These are phyloP conservation scores for Thunnus albacares DNA, from an alignment of 2,797 vertebrate genomes.

Conservation along the genomic window DNA sequence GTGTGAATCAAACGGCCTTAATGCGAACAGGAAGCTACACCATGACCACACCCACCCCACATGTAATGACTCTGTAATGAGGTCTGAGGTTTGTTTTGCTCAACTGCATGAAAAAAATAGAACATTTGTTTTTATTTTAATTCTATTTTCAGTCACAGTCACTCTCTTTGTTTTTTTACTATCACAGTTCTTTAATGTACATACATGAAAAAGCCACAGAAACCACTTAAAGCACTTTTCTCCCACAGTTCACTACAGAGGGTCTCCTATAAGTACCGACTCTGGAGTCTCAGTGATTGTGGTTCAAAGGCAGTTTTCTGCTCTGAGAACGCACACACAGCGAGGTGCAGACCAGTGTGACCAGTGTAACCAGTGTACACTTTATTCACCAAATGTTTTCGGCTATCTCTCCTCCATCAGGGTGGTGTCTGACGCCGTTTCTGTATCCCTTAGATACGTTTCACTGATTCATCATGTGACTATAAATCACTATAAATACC, in stretches of 20 bases:
- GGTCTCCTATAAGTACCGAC: neutral
- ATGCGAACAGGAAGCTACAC: neutral
- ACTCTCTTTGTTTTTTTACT: neutral
- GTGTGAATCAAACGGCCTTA: slow-evolving; percentile 5
- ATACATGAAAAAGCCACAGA: neutral
- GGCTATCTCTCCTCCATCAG: no score
- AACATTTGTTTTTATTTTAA: neutral
- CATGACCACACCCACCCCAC: neutral
- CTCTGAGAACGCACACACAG: no score
- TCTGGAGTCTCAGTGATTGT: neutral
- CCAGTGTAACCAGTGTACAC: no score
- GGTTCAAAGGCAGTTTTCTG: no score
- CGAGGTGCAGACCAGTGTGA: no score
- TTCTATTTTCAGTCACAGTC: neutral
- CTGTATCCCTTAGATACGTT: no score
- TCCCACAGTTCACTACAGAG: neutral
- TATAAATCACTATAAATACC: no score
- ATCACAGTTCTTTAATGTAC: no score
- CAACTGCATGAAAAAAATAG: neutral
- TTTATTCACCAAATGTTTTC: no score
- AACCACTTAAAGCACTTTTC: slow-evolving; percentile 2
- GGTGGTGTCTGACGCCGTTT: no score
- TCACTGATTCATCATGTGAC: no score
- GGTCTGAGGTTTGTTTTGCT: neutral
- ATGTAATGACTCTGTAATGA: neutral